A percentile compares a stretch with the other conserved stretches of the same genome.
These are phyloP conservation scores for Lysandra bellargus DNA, from an alignment of 2,888 invertebrate species.

Conservation along the genomic window DNA sequence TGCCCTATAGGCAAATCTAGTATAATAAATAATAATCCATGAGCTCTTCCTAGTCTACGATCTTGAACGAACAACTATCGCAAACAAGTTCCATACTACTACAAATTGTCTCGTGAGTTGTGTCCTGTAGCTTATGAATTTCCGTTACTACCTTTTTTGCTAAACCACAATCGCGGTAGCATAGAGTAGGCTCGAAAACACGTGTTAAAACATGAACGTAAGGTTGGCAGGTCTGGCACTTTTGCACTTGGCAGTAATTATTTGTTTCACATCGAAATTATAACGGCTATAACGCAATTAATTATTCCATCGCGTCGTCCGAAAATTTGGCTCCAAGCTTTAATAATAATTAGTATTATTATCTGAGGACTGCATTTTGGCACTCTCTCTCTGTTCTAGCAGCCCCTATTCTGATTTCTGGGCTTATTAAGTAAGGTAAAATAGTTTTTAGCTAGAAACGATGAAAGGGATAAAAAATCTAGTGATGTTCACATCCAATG, in stretches of 20 bases:
- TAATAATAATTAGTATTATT: too few relatives aligned
- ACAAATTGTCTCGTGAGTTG: background rate
- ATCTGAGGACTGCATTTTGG: too few relatives aligned
- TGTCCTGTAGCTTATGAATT: constrained; percentile 8
- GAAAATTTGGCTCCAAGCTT: too few relatives aligned
- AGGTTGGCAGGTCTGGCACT: too few relatives aligned
- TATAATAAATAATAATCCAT: background rate
- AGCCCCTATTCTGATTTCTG: too few relatives aligned
- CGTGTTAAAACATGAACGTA: background rate
- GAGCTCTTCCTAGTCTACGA: background rate
- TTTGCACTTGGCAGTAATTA: too few relatives aligned
- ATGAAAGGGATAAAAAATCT: background rate
- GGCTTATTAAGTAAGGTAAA: too few relatives aligned
- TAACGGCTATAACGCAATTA: too few relatives aligned
- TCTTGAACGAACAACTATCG: constrained; percentile 12
- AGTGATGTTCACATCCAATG: background rate
- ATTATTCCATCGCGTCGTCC: too few relatives aligned
- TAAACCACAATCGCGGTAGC: background rate
- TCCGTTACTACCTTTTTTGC: constrained; percentile 15
- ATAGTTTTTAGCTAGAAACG: background rate
- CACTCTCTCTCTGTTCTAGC: background rate
- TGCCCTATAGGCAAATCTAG: background rate
- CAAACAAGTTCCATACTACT: background rate
- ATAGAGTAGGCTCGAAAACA: background rate
- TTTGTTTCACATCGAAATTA: too few relatives aligned